These are phyloP conservation scores for Phortica okadai DNA, from an alignment of 2,888 invertebrate species.

Conservation along the genomic window DNA sequence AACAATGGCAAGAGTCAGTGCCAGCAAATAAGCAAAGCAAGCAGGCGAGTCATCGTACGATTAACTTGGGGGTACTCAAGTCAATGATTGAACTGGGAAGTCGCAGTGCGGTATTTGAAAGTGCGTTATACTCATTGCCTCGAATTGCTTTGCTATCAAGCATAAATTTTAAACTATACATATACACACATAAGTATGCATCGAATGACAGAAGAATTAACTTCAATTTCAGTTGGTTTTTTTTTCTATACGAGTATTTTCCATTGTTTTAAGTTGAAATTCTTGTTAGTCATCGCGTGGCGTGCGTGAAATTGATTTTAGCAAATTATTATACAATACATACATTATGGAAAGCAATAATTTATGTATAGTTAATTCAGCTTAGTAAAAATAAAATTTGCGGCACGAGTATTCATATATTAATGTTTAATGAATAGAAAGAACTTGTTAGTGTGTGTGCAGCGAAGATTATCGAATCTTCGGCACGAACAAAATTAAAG, in stretches of 20 bases:
- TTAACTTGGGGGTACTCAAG: constrained; percentile 47
- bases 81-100: background rate
- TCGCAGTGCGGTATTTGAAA: background rate
- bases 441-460: too few relatives aligned
- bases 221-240: background rate
- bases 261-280: background rate
- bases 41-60: constrained; percentile 58
- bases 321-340: too few relatives aligned
- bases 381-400: too few relatives aligned
- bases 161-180: background rate
- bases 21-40: background rate
- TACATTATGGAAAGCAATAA: too few relatives aligned
- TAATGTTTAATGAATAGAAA: too few relatives aligned
- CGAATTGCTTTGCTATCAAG: background rate
- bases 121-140: background rate
- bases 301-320: too few relatives aligned
- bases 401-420: too few relatives aligned
- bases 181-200: background rate
- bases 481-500: too few relatives aligned
- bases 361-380: too few relatives aligned
- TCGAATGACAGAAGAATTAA: too few relatives aligned
- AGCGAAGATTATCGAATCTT: too few relatives aligned
- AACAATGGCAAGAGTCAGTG: constrained; percentile 39
- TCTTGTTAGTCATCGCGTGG: background rate
- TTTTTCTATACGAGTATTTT: background rate